These are phyloP conservation scores for Anodontia alba DNA, from an alignment of 2,888 invertebrate genomes.

Conservation along the genomic window DNA sequence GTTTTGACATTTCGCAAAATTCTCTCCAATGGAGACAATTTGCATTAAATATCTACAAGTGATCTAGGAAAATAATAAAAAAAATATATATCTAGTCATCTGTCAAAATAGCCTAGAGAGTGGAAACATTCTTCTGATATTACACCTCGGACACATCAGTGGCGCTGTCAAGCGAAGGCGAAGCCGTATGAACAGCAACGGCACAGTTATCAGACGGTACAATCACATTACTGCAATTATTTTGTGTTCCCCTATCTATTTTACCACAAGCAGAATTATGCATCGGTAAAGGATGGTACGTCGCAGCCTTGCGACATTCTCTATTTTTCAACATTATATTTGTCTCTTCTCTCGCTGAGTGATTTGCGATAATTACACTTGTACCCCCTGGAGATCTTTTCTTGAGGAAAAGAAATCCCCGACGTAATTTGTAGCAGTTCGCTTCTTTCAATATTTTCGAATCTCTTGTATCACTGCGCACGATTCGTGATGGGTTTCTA, in stretches of 20 bases:
- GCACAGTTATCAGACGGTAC: constrained; percentile 1
- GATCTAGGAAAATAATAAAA: too few species aligned
- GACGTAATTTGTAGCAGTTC: constrained; percentile 34
- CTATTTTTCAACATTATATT: constrained; percentile 51
- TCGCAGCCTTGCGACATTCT: constrained; percentile 25
- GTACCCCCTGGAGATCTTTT: constrained; percentile 50
- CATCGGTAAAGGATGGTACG: neutral
- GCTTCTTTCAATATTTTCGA: constrained; percentile 22
- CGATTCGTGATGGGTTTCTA: constrained; percentile 5
- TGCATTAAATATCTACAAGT: too few species aligned
- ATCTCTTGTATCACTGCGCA: constrained; percentile 20
- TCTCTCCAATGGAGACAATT: too few species aligned
- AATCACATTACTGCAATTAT: constrained; percentile 3
- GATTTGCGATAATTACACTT: constrained; percentile 64
- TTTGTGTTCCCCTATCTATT: constrained; percentile 2
- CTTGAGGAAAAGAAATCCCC: constrained; percentile 37
- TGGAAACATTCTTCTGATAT: too few species aligned
- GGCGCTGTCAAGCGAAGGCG: neutral
- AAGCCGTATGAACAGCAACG: neutral
- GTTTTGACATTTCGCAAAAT: too few species aligned
- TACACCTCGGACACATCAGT: constrained; percentile 17
- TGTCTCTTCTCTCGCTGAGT: constrained; percentile 60
- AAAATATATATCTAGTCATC: too few species aligned
- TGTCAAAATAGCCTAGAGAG: too few species aligned
- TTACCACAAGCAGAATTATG: neutral